Evolutionary conservation across 2,888 invertebrate species (phyloP), one percentile per base, ranked within the genome.

Genomic region (Spisula solida): DNA sequence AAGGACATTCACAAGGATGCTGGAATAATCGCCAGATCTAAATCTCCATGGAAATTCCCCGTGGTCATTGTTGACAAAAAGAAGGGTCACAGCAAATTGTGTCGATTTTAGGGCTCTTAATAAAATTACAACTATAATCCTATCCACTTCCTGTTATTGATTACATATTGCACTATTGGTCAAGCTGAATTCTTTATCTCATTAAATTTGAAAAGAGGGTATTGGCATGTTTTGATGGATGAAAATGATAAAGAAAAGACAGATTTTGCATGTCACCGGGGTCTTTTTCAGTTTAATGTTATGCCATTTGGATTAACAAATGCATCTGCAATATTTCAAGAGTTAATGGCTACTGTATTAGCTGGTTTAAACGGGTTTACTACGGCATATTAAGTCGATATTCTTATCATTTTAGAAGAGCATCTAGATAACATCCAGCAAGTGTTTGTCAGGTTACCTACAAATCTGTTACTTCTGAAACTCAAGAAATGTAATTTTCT

Each of bases 131-230:
- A 56, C 29, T 18, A n/a, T n/a, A n/a, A n/a, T n/a, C n/a, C n/a
- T n/a, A n/a, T n/a, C n/a, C n/a, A n/a, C n/a, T n/a, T n/a, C n/a
- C n/a, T 29, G 0, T 41, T 12, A 66, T 47, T n/a, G 66, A 82
- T 47, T 41, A 34, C 88, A 29, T 29, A 84, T 88, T 89, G 80
- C 84, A 88, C 18, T 60, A n/a, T n/a, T 20, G 60, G n/a, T 5
- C 1, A 25, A 8, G 60, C 60, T 6, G n/a, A n/a, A 10, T 60
- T 20, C 25, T 60, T n/a, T n/a, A n/a, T n/a, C 0, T 18, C 12
- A 18, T 2, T 60, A 1, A 56, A 82, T 34, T 47, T 14, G 2
- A 4, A 4, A 12, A 4, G 12, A 25, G 47, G 18, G 1, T 80
- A 47, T 20, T 80, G 16, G 10, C 80, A 80, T 10, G 14, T 80